Base-by-base conservation (phyloP, 2,797 vertebrate genomes). In the Poeciliopsis presidionis region DNA sequence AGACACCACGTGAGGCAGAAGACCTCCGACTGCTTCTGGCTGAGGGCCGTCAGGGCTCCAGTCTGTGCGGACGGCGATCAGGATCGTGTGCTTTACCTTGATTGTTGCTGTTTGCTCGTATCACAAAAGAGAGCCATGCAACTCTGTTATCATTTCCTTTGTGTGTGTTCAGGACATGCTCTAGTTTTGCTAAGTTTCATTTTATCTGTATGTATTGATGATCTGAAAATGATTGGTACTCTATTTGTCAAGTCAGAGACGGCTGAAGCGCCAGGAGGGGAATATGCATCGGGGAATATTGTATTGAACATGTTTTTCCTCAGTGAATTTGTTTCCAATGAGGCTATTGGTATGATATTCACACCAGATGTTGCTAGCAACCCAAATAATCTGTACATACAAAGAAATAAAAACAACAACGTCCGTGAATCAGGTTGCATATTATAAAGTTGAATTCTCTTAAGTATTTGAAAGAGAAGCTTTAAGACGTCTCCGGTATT, bases 1-100 rank as follows among this genome's bases (percentile, higher is more conserved):
- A 77, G 51, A 79, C 78, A 81, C 74, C 83, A 49, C 72, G 49
- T 74, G 81, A 89, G 78, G 84, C 84, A 76, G 83, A 85, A 70
- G 63, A 80, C 80, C 84, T 82, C 75, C 39, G 63, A 73, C 79
- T 75, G 81, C 80, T 76, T 86, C 76, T 77, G 63, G 70, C 74
- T 77, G 85, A 39, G 36, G 69, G 84, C 81, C 80, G 47, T 53
- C 57, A 63, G 73, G 61, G 36, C 76, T 80, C 30, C 63, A 81
- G 78, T 72, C 73, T 45, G 81, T 79, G n/a, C 45, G 25, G 72
- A 76, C 33, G 51, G 63, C 7, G 43, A 77, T 83, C 79, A 79
- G 84, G 45, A 78, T 71, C 18, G 78, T 70, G 74, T 79, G 51
- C 73, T 78, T 78, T 73, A 59, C 57, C 74, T 77, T 49, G 79